Evolutionary conservation across 2,113 vertebrate species (phyloP).

Genomic region (Mixornis gularis): DNA sequence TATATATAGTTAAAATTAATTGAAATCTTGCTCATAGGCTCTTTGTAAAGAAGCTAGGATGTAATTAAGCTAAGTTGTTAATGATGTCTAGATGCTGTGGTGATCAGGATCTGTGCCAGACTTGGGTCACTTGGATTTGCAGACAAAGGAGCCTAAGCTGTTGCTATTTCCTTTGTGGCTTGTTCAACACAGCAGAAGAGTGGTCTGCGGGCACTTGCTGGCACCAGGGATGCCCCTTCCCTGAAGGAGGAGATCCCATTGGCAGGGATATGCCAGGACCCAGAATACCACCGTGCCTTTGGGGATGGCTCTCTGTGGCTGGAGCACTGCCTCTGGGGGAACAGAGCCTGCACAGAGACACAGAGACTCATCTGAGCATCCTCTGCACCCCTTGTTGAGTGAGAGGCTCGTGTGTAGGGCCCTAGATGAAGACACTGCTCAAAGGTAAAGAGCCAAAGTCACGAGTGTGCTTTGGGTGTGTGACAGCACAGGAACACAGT

Average conservation of each 20-base stretch:
- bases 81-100: background rate
- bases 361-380: background rate
- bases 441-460: background rate
- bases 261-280: background rate
- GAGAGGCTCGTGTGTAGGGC: background rate
- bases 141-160: background rate
- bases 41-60: background rate
- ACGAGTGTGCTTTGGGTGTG: background rate
- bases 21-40: background rate
- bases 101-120: background rate
- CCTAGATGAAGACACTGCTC: accelerated
- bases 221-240: background rate
- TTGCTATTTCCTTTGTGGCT: background rate
- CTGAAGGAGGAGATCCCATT: background rate
- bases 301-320: background rate
- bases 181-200: background rate
- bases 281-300: accelerated
- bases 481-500: background rate
- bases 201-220: background rate
- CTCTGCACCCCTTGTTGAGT: background rate
- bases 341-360: background rate
- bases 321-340: accelerated
- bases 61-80: slow-evolving; percentile 18
- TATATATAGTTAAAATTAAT: slow-evolving; percentile 39
- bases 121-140: background rate